Evolutionary conservation across 2,888 invertebrate species (phyloP).

Genomic region (Dasypolia templi): DNA sequence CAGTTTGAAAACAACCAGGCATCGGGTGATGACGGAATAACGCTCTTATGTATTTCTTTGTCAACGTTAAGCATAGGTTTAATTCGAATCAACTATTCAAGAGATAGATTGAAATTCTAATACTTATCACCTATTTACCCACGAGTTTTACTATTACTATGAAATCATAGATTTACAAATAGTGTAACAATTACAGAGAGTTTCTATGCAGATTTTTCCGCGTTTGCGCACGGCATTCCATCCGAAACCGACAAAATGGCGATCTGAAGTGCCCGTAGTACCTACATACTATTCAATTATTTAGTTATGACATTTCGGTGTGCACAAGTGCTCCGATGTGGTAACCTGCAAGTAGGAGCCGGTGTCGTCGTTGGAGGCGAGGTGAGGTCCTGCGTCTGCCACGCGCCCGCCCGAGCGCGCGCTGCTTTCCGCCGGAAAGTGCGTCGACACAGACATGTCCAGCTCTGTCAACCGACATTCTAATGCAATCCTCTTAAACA

Average conservation of each 20-base stretch:
- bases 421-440: conserved; percentile 53
- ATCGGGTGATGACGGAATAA: too few relatives aligned
- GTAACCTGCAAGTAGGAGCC: conserved; percentile 74
- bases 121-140: too few relatives aligned
- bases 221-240: neutral
- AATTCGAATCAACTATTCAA: neutral
- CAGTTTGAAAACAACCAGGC: too few relatives aligned
- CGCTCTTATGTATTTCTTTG: too few relatives aligned
- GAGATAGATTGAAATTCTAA: neutral
- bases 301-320: neutral
- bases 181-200: neutral
- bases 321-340: neutral
- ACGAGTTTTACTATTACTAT: too few relatives aligned
- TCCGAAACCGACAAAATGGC: neutral
- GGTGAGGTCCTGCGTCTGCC: conserved; percentile 27
- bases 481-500: neutral
- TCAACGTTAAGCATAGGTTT: neutral
- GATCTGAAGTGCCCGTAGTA: neutral
- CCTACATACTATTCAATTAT: neutral
- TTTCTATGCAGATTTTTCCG: neutral
- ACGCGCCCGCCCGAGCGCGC: conserved; percentile 45
- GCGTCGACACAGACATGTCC: conserved; percentile 48
- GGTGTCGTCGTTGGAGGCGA: conserved; percentile 61
- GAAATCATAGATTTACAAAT: neutral
- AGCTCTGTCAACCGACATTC: conserved; percentile 37